Conservation (phyloP, 2,113 vertebrate genomes). For the Pygoscelis antarcticus region DNA sequence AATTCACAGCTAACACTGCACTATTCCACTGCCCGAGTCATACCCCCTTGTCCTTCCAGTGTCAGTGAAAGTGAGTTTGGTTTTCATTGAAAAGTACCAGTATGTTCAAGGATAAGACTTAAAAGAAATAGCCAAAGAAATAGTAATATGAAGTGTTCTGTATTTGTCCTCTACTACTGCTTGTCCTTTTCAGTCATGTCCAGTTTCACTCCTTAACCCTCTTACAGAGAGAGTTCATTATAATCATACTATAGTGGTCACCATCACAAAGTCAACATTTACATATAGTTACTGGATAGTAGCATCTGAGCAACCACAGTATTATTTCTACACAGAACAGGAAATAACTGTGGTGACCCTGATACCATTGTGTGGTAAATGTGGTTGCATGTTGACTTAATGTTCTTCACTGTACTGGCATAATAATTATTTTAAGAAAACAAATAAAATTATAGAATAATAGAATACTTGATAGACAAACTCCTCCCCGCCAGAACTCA, state of each 20-base stretch:
- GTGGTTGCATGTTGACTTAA: not conserved
- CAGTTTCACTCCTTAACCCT: not conserved
- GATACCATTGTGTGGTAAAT: slow-evolving; percentile 8
- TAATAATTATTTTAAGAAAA: not conserved
- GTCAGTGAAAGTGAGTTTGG: not conserved
- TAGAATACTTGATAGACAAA: not conserved
- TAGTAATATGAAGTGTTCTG: not conserved
- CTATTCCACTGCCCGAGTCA: not conserved
- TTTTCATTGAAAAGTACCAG: not conserved
- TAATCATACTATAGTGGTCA: not conserved
- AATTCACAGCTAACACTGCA: not conserved
- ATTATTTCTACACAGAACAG: not conserved
- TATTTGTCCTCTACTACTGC: not conserved
- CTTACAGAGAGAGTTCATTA: not conserved
- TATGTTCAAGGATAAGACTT: not conserved
- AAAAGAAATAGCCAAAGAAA: not conserved
- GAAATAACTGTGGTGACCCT: slow-evolving; percentile 29
- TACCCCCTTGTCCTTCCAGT: not conserved
- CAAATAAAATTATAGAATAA: not conserved
- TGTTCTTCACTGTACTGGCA: not conserved
- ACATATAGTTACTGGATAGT: not conserved
- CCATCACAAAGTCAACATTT: not conserved
- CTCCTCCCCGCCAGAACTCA: not conserved
- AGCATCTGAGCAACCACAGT: not conserved
- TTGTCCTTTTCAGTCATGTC: not conserved